These are phyloP conservation scores for Setipinna tenuifilis DNA, from an alignment of 2,797 vertebrate genomes.

Conservation along the genomic window DNA sequence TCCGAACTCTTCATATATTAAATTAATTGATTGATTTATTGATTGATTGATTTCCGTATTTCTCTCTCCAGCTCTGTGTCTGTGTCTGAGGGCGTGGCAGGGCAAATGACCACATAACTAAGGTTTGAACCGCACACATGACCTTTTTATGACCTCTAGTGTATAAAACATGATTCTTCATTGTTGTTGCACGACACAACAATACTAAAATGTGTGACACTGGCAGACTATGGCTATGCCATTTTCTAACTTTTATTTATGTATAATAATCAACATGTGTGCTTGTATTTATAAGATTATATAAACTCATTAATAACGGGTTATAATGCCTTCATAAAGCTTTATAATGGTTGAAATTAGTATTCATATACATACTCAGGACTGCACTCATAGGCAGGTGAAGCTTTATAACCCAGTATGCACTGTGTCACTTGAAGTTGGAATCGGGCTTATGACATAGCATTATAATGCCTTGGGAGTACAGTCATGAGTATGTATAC, in stretches of 20 bases:
- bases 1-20: too few relatives aligned
- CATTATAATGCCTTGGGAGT: too few relatives aligned
- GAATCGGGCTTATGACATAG: too few relatives aligned
- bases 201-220: not conserved
- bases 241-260: not conserved
- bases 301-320: too few relatives aligned
- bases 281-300: not conserved
- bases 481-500: too few relatives aligned
- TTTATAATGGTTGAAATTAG: too few relatives aligned
- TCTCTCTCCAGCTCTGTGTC: conserved; percentile 34
- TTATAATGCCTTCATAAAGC: too few relatives aligned
- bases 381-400: too few relatives aligned
- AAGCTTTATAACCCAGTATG: too few relatives aligned
- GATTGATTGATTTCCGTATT: not conserved
- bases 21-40: too few relatives aligned
- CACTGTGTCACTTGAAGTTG: too few relatives aligned
- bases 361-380: too few relatives aligned
- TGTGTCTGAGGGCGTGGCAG: conserved; percentile 63
- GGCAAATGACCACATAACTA: conserved; percentile 70
- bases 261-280: not conserved
- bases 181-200: not conserved
- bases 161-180: not conserved
- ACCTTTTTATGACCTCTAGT: not conserved
- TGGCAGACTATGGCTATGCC: not conserved
- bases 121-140: not conserved